These are phyloP conservation scores for Diaprepes abbreviatus DNA, from an alignment of 2,888 invertebrate species.

Conservation along the genomic window DNA sequence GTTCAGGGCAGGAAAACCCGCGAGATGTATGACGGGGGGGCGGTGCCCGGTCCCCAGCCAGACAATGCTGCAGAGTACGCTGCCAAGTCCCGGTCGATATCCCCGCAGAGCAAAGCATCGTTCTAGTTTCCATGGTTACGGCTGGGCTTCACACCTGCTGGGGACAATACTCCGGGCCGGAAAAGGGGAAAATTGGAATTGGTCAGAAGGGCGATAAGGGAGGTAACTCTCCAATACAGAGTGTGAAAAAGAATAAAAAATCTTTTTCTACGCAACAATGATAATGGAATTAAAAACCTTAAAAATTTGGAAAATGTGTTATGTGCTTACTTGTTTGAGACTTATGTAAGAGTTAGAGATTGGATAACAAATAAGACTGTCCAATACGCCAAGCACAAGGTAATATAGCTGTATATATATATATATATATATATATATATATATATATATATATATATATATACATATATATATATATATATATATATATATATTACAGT, in stretches of 20 bases:
- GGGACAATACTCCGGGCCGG: conserved; percentile 34
- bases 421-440: no score
- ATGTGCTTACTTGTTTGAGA: no score
- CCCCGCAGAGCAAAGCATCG: conserved; percentile 50
- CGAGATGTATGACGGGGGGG: conserved; percentile 31
- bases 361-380: no score
- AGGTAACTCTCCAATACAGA: conserved; percentile 14
- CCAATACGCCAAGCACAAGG: no score
- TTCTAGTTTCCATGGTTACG: conserved; percentile 42
- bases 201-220: conserved; percentile 23
- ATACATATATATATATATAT: no score
- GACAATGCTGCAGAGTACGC: conserved; percentile 46
- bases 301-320: no score
- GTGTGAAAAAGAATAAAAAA: neutral
- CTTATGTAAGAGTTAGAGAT: no score
- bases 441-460: no score
- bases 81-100: conserved; percentile 42
- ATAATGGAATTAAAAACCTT: no score
- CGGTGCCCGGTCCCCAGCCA: conserved; percentile 27
- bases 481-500: no score
- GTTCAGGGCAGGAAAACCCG: conserved; percentile 4
- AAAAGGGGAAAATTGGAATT: conserved; percentile 29
- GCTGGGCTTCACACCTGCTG: conserved; percentile 48
- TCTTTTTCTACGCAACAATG: no score
- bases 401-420: no score